Conservation (phyloP, 2,113 vertebrate species). For the Microtus richardsoni region DNA sequence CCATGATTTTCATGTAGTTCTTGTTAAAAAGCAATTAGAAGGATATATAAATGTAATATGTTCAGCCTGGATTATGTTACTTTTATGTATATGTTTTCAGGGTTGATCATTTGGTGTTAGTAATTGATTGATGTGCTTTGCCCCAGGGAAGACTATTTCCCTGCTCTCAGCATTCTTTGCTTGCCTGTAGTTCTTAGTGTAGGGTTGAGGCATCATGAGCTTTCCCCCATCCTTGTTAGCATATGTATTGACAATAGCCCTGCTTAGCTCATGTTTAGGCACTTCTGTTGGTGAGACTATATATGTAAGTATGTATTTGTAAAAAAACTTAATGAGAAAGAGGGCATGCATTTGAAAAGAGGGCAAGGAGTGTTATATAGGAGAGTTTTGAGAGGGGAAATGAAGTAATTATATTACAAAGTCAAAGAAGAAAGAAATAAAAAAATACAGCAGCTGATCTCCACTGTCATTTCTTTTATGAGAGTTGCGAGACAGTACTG, state of each 20-base stretch:
- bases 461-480: neutral
- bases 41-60: neutral
- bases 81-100: neutral
- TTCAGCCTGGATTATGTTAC: neutral
- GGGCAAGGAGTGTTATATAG: neutral
- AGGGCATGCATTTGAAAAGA: neutral
- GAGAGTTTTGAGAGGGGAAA: neutral
- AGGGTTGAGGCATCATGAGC: neutral
- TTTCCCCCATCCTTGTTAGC: neutral
- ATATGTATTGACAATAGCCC: neutral
- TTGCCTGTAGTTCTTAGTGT: neutral
- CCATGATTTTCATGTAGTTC: too few species aligned
- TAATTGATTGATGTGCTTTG: neutral
- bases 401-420: neutral
- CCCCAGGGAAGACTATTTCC: neutral
- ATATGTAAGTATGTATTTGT: neutral
- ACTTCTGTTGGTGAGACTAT: neutral
- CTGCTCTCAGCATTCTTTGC: neutral
- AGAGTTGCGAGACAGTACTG: fast-evolving
- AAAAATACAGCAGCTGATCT: neutral
- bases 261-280: neutral
- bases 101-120: neutral
- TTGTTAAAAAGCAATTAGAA: too few species aligned
- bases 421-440: neutral
- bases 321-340: neutral